phyloP scores from a whole-genome alignment of 1,140 invertebrate genomes.

The Stegodyphus mimosarum region DNA sequence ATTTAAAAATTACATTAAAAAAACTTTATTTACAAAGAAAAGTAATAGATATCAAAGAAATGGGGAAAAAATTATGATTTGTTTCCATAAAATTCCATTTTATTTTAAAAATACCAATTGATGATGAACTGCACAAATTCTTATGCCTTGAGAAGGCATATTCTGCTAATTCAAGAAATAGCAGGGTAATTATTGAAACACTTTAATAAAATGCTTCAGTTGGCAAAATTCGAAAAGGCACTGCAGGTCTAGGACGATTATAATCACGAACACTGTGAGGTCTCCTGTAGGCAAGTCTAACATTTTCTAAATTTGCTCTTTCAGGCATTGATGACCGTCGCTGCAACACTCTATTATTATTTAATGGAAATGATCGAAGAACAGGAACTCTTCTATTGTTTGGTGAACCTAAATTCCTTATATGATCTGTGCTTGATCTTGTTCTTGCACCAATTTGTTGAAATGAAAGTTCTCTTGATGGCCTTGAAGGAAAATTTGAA shows the following conservation, averaged over 20 bases:
- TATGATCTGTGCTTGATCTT: background rate
- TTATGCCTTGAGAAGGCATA: too few species aligned
- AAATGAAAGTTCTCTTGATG: background rate
- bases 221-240: constrained; percentile 20
- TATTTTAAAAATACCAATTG: too few species aligned
- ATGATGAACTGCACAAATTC: too few species aligned
- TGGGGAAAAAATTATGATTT: too few species aligned
- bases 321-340: constrained; percentile 12
- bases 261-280: background rate
- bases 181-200: background rate
- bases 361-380: background rate
- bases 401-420: background rate
- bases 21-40: too few species aligned
- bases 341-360: background rate
- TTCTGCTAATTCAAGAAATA: background rate
- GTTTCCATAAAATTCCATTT: too few species aligned
- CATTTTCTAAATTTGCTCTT: constrained; percentile 5
- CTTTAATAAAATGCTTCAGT: constrained; percentile 41
- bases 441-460: too few species aligned
- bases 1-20: too few species aligned
- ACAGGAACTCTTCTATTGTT: background rate
- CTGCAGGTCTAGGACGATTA: background rate
- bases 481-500: background rate
- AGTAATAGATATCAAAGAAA: too few species aligned
- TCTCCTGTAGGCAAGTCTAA: background rate